These are phyloP conservation scores for Rambutsinella grinnellia DNA, from an alignment of 2,888 invertebrate species.

Conservation along the genomic window DNA sequence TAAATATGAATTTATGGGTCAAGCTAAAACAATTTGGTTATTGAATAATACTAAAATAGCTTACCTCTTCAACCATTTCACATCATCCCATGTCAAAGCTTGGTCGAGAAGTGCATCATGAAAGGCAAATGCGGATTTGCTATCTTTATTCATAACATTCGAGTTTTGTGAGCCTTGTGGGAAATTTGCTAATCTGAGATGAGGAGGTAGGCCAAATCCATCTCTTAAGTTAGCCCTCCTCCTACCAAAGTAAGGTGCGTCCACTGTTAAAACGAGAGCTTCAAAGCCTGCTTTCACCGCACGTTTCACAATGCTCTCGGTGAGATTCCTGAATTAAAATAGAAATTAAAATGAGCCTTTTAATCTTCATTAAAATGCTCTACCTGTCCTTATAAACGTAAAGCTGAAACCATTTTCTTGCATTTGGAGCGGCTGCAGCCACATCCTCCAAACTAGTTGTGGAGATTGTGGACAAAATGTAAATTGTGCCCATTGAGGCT, in stretches of 20 bases:
- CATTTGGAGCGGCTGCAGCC: conserved; percentile 81
- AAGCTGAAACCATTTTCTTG: conserved; percentile 87
- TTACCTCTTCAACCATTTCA: conserved; percentile 85
- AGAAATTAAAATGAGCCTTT: not conserved
- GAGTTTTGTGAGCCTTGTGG: conserved; percentile 71
- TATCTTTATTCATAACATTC: conserved; percentile 71
- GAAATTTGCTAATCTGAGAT: conserved; percentile 89
- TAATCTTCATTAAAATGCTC: not conserved
- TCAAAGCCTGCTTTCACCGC: conserved; percentile 80
- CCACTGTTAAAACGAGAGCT: conserved; percentile 89
- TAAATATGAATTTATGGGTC: not conserved
- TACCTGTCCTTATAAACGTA: conserved; percentile 90
- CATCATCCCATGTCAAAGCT: conserved; percentile 87
- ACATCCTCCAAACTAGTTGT: conserved; percentile 92
- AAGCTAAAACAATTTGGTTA: too few relatives aligned
- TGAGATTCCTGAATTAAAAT: conserved; percentile 77
- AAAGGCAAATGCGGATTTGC: conserved; percentile 83
- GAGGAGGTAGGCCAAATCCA: conserved; percentile 84
- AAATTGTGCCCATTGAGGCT: conserved; percentile 81
- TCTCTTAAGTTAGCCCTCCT: conserved; percentile 86
- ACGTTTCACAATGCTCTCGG: conserved; percentile 78
- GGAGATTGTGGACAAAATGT: conserved; percentile 85
- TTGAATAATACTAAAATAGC: too few relatives aligned
- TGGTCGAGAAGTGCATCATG: conserved; percentile 83
- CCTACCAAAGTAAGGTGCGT: conserved; percentile 88